phyloP scores from a whole-genome alignment of 1,140 invertebrate genomes.

The Latrodectus geometricus region DNA sequence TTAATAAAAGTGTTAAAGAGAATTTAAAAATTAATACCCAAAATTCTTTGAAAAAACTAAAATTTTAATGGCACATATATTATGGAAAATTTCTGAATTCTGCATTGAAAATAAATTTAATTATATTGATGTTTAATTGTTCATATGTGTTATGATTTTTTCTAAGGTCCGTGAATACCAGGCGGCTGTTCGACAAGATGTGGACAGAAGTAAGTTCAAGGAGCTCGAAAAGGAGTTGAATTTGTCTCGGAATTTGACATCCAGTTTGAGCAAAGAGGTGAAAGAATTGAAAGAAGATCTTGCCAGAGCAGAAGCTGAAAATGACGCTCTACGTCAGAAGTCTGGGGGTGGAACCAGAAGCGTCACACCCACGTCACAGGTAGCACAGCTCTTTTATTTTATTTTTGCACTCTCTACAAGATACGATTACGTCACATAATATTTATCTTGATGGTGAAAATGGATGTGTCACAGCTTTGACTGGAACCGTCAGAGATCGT shows the following conservation, averaged over 20 bases:
- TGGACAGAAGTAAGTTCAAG: constrained; percentile 65
- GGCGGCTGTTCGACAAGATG: constrained; percentile 62
- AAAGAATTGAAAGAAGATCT: constrained; percentile 79
- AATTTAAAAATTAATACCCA: too few relatives aligned
- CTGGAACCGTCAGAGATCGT: too few relatives aligned
- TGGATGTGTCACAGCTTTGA: too few relatives aligned
- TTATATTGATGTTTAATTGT: too few relatives aligned
- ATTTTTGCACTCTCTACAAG: too few relatives aligned
- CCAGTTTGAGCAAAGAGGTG: constrained; percentile 78
- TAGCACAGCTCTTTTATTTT: background rate
- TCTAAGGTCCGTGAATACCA: constrained; percentile 62
- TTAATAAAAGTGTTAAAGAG: too few relatives aligned
- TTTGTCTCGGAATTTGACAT: constrained; percentile 81
- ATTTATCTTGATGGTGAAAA: too few relatives aligned
- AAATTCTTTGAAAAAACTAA: too few relatives aligned
- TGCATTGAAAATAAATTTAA: too few relatives aligned
- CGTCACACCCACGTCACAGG: constrained; percentile 51
- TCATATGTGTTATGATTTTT: background rate
- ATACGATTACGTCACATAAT: too few relatives aligned
- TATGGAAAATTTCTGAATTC: too few relatives aligned
- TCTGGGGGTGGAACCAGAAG: constrained; percentile 21
- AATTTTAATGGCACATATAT: too few relatives aligned
- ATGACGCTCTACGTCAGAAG: constrained; percentile 68
- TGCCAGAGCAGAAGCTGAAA: constrained; percentile 71
- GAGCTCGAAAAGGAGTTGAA: constrained; percentile 86